A percentile compares a stretch with the other conserved stretches of the same genome.
These are phyloP conservation scores for Hypomecis punctinalis DNA, from an alignment of 2,888 invertebrate genomes.

Conservation along the genomic window DNA sequence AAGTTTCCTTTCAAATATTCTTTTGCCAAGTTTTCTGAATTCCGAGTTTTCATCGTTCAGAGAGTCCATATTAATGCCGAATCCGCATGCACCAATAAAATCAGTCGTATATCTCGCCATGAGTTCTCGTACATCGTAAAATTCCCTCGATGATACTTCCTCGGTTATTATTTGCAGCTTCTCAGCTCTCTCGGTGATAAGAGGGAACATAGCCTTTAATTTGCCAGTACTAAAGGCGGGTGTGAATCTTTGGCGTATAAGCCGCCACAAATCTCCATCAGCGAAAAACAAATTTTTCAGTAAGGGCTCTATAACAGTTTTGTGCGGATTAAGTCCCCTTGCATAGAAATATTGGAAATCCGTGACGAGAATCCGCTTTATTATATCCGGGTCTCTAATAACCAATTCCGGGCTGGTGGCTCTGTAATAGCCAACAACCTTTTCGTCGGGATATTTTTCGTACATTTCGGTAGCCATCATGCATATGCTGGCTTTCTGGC, in stretches of 20 bases:
- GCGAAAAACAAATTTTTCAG: slow-evolving; percentile 73
- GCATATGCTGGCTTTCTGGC: slow-evolving; percentile 65
- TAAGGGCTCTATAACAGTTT: slow-evolving; percentile 68
- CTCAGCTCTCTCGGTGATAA: slow-evolving; percentile 71
- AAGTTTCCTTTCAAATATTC: slow-evolving; percentile 66
- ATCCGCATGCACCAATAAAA: slow-evolving; percentile 76
- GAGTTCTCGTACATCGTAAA: slow-evolving; percentile 69
- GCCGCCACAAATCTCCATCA: slow-evolving; percentile 74
- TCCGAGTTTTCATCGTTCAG: slow-evolving; percentile 69
- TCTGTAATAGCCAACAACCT: slow-evolving; percentile 71
- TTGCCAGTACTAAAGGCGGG: slow-evolving; percentile 75
- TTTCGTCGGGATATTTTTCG: slow-evolving; percentile 69
- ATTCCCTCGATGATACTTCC: slow-evolving; percentile 57
- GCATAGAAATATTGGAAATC: slow-evolving; percentile 70
- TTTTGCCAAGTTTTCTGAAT: slow-evolving; percentile 69
- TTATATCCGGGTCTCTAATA: slow-evolving; percentile 71
- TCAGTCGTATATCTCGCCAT: slow-evolving; percentile 79
- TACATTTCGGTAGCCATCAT: slow-evolving; percentile 68
- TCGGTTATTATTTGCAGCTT: slow-evolving; percentile 67
- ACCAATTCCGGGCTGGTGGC: slow-evolving; percentile 66
- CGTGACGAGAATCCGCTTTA: slow-evolving; percentile 66
- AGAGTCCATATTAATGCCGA: slow-evolving; percentile 73
- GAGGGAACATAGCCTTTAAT: slow-evolving; percentile 75
- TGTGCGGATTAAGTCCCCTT: slow-evolving; percentile 67
- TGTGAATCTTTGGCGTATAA: slow-evolving; percentile 72